Base-by-base conservation (phyloP, 1,140 invertebrate genomes). In the Zaprionus davidi region DNA sequence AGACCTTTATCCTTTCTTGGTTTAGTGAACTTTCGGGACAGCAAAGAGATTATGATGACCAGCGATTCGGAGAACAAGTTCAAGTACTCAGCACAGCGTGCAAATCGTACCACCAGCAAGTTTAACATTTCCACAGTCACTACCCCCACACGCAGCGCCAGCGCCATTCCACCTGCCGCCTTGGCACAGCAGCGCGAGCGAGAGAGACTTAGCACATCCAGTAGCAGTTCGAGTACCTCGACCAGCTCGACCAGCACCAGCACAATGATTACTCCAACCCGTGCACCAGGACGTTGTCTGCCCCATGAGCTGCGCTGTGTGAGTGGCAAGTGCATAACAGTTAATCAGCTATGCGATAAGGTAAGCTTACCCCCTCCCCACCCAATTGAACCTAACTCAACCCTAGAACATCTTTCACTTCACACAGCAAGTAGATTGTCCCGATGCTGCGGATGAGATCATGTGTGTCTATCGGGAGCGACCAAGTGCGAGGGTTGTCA, bases 281-380 rank as follows among this genome's bases (percentile, higher is more conserved):
- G 70, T 7, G 26, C 34, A 0, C 56, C 71, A 1, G 81, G 84
- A 24, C 77, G 85, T 74, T 95, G 95, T 76, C 93, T 94, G 13
- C 88, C 92, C 22, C 93, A 94, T 0, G 94, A 95, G 74, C 88
- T 95, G 26, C 93, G 95, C 13, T 95, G 95, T 76, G 94, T 95
- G 2, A 95, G 95, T 76, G 95, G 94, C 7, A 92, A 94, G 53
- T 95, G 95, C 81, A 95, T 95, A 58, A 94, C 94, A 1, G 92
- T 95, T 13, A 91, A 93, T 12, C 95, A 95, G 78, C 93, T 95
- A 13, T 95, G 95, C 68, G 95, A 95, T 81, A 94, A 94, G 90
- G 92, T 93, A 57, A 74, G 79, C 1, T 17, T 7, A 20, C 2
- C 15, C 24, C 11, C 22, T 1, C 22, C 22, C 1, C 11, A 60